Percentiles rank a stretch among this genome's conserved stretches.
Conservation (phyloP, 1,140 invertebrate genomes). For the Sinonovacula constricta region DNA sequence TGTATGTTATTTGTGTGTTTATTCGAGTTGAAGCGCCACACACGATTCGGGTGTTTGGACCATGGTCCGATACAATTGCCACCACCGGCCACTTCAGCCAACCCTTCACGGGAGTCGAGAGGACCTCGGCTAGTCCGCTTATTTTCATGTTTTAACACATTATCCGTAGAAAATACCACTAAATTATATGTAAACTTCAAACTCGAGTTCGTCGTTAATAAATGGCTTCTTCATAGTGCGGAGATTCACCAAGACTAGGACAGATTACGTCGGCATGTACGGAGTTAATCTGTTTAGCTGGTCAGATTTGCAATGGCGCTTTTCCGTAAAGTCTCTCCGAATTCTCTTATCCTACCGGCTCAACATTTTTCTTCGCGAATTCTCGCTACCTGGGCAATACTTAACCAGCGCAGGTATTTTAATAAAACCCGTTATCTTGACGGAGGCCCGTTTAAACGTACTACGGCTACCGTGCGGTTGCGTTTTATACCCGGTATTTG, state of each 20-base stretch:
- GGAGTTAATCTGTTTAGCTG: slow-evolving; percentile 49
- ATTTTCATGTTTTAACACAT: slow-evolving; percentile 55
- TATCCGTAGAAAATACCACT: slow-evolving; percentile 51
- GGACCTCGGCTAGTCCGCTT: slow-evolving; percentile 45
- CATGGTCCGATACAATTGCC: neutral
- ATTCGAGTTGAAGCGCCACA: no score
- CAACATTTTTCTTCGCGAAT: slow-evolving; percentile 47
- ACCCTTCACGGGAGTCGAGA: slow-evolving; percentile 34
- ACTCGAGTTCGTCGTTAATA: slow-evolving; percentile 47
- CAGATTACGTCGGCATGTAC: slow-evolving; percentile 39
- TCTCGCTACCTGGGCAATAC: slow-evolving; percentile 4
- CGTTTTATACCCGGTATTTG: neutral
- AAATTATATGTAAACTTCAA: slow-evolving; percentile 54
- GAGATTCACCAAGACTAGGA: neutral
- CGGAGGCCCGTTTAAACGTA: no score
- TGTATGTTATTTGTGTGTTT: neutral
- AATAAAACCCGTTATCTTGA: slow-evolving; percentile 3
- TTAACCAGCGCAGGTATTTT: neutral
- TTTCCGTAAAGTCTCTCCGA: slow-evolving; percentile 42
- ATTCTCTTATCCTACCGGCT: slow-evolving; percentile 39
- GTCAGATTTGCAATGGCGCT: slow-evolving; percentile 42
- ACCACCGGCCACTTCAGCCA: slow-evolving; percentile 1
- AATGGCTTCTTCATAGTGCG: slow-evolving; percentile 46
- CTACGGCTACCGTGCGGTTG: neutral
- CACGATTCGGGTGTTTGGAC: neutral